Evolutionary conservation across 2,113 vertebrate genomes (phyloP).

Genomic region (Sclerurus mexicanus): DNA sequence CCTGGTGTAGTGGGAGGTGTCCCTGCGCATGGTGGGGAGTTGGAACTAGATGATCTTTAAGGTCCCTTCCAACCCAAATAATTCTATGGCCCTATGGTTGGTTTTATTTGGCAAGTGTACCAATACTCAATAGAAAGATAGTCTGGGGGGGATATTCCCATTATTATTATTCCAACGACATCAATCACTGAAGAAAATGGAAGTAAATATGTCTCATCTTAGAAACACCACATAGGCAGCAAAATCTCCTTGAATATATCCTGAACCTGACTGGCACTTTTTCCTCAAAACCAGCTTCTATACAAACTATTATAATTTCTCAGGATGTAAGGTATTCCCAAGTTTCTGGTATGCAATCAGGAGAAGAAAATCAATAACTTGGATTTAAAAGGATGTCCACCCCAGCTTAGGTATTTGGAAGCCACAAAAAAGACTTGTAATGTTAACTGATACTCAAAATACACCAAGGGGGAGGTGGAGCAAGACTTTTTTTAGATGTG

Average conservation of each 20-base stretch:
- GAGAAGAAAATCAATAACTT: neutral
- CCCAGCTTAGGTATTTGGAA: neutral
- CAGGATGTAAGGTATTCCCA: neutral
- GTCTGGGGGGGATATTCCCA: neutral
- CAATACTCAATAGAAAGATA: neutral
- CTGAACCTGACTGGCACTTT: neutral
- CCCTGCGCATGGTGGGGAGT: neutral
- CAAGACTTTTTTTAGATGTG: conserved; percentile 3
- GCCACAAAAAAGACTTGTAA: neutral
- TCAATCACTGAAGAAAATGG: neutral
- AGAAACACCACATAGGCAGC: neutral
- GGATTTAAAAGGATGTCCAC: neutral
- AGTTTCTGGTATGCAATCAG: neutral
- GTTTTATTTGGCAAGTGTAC: neutral
- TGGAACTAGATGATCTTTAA: neutral
- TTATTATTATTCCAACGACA: neutral
- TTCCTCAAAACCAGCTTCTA: neutral
- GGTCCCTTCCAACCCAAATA: neutral
- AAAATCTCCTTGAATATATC: neutral
- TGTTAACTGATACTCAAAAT: neutral
- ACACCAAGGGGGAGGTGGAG: neutral
- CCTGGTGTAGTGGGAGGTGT: neutral
- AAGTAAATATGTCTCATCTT: neutral
- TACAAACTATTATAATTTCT: neutral
- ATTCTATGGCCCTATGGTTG: neutral